Evolutionary conservation across 2,888 invertebrate genomes (phyloP).

Genomic region (Lasiommata megera): DNA sequence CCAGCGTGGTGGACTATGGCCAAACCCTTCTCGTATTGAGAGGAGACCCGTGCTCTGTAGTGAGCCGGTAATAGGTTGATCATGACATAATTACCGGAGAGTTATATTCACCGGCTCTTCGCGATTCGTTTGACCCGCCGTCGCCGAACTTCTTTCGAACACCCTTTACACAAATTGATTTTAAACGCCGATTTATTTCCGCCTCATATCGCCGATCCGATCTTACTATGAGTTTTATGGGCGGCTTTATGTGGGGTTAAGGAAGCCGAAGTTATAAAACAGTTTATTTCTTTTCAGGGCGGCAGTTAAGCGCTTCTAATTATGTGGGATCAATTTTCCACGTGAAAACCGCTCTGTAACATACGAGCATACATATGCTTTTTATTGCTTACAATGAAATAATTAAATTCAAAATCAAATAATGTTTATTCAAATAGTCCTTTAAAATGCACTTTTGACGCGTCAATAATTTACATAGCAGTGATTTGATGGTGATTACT

Average conservation of each 20-base stretch:
- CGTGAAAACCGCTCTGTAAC: not conserved
- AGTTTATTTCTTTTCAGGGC: conserved; percentile 76
- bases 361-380: too few species aligned
- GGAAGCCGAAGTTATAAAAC: conserved; percentile 77
- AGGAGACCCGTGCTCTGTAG: too few species aligned
- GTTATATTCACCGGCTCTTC: not conserved
- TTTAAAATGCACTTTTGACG: too few species aligned
- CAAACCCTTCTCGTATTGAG: too few species aligned
- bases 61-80: too few species aligned
- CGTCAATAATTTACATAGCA: too few species aligned
- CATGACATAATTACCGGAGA: not conserved
- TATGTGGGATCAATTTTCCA: conserved; percentile 14
- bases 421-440: too few species aligned
- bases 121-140: conserved; percentile 51
- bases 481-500: too few species aligned
- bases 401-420: too few species aligned
- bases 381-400: too few species aligned
- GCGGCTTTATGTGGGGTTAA: conserved; percentile 75
- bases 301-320: conserved; percentile 48
- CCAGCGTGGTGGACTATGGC: too few species aligned
- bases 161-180: conserved; percentile 81
- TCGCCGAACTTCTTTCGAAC: conserved; percentile 64
- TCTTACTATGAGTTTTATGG: conserved; percentile 78
- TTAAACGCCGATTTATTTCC: conserved; percentile 81
- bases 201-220: conserved; percentile 78